Evolutionary conservation across 2,888 invertebrate genomes (phyloP).

Genomic region (Coenonympha glycerion): DNA sequence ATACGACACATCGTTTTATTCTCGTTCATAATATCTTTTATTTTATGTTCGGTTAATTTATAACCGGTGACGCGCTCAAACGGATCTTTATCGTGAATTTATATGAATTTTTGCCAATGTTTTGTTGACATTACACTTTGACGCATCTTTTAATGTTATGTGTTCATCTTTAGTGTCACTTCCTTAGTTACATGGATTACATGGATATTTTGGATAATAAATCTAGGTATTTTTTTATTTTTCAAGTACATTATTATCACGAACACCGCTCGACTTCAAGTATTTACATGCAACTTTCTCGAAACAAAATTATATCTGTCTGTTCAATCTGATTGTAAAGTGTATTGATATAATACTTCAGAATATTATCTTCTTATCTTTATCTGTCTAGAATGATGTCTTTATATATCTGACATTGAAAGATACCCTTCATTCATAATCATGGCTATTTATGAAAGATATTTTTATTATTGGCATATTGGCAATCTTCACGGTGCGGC

Average conservation of each 20-base stretch:
- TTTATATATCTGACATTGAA: conserved; percentile 1
- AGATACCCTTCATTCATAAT: conserved; percentile 2
- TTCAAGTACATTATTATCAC: not conserved
- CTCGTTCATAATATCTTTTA: conserved; percentile 51
- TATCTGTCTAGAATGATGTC: not conserved
- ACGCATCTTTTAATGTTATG: conserved; percentile 2
- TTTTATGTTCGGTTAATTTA: conserved; percentile 58
- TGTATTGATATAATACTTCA: not conserved
- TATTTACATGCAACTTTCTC: not conserved
- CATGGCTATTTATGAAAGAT: conserved; percentile 4
- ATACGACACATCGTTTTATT: conserved; percentile 66
- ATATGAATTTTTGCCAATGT: conserved; percentile 16
- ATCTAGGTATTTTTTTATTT: not conserved
- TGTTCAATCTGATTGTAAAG: not conserved
- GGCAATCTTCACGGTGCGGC: conserved; percentile 29
- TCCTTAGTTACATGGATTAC: not conserved
- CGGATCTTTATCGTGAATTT: conserved; percentile 36
- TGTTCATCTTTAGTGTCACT: not conserved
- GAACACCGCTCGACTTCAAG: not conserved
- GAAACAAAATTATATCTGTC: not conserved
- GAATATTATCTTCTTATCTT: not conserved
- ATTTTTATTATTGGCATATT: conserved; percentile 36
- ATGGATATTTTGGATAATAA: not conserved
- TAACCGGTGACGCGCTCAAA: conserved; percentile 34
- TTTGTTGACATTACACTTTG: conserved; percentile 20